A percentile compares a stretch with the other conserved stretches of the same genome.
These are phyloP conservation scores for Saccostrea echinata DNA, from an alignment of 1,140 invertebrate genomes.

Conservation along the genomic window DNA sequence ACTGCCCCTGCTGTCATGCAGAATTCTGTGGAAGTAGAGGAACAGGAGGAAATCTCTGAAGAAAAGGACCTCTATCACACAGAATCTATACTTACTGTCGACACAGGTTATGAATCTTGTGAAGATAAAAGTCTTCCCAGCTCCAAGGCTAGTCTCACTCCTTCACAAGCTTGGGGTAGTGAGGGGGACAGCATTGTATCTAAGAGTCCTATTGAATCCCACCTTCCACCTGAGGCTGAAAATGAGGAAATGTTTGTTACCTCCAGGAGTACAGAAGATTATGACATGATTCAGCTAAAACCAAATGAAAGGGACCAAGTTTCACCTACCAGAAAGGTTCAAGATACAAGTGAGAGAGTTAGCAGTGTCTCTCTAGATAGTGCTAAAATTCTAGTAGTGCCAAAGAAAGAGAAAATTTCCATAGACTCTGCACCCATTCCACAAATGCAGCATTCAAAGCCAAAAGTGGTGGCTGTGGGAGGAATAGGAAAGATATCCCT, in stretches of 20 bases:
- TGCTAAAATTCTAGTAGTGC: not conserved
- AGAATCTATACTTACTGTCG: constrained; percentile 56
- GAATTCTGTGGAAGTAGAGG: not conserved
- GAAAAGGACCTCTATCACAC: constrained; percentile 43
- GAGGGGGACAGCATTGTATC: constrained; percentile 7
- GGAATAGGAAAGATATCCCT: constrained; percentile 67
- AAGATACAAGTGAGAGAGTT: not conserved
- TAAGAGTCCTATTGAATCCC: not conserved
- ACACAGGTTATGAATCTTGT: constrained; percentile 59
- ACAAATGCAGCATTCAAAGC: constrained; percentile 67
- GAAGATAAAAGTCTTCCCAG: constrained; percentile 29
- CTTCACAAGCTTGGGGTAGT: constrained; percentile 26
- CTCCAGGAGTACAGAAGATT: not conserved
- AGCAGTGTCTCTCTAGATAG: not conserved
- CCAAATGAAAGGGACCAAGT: not conserved
- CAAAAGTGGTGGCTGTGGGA: constrained; percentile 63
- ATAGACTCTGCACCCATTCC: constrained; percentile 58
- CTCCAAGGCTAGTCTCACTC: constrained; percentile 15
- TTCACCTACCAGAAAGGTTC: not conserved
- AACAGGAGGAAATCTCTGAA: constrained; percentile 3
- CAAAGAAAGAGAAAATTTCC: constrained; percentile 45
- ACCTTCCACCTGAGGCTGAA: constrained; percentile 10
- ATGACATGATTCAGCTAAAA: constrained; percentile 14
- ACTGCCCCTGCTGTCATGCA: constrained; percentile 61
- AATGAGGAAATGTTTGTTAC: not conserved